phyloP scores from a whole-genome alignment of 2,113 vertebrate genomes.

The Phylloscopus trochiloides region DNA sequence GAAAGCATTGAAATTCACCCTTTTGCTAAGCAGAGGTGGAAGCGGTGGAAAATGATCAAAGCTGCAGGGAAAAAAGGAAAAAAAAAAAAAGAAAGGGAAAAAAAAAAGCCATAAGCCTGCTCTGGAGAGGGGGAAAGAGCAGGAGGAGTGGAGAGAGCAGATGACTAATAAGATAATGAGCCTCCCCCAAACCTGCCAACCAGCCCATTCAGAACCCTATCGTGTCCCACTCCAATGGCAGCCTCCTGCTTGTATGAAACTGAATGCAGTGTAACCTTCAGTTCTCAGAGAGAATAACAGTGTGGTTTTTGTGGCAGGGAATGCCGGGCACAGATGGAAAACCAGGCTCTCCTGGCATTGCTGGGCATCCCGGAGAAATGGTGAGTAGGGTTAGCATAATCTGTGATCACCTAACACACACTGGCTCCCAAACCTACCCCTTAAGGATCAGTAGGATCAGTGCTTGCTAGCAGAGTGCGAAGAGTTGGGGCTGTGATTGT shows the following conservation, averaged over 20 bases:
- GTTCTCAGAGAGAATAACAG: background rate
- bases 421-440: background rate
- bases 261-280: background rate
- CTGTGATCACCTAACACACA: background rate
- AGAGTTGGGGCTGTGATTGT: background rate
- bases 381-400: background rate
- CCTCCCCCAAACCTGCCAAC: background rate
- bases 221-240: background rate
- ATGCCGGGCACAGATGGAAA: background rate
- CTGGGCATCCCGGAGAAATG: background rate
- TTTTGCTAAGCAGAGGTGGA: background rate
- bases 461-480: accelerated
- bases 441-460: background rate
- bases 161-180: background rate
- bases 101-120: background rate
- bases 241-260: background rate
- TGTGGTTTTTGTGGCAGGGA: background rate
- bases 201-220: accelerated
- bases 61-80: no score
- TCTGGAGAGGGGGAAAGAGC: background rate
- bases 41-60: background rate
- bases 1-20: background rate
- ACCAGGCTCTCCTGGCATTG: slow-evolving; percentile 37
- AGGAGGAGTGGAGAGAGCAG: background rate
- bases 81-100: background rate